These are phyloP conservation scores for Lasioglossum baleicum DNA, from an alignment of 1,140 invertebrate species.

Conservation along the genomic window DNA sequence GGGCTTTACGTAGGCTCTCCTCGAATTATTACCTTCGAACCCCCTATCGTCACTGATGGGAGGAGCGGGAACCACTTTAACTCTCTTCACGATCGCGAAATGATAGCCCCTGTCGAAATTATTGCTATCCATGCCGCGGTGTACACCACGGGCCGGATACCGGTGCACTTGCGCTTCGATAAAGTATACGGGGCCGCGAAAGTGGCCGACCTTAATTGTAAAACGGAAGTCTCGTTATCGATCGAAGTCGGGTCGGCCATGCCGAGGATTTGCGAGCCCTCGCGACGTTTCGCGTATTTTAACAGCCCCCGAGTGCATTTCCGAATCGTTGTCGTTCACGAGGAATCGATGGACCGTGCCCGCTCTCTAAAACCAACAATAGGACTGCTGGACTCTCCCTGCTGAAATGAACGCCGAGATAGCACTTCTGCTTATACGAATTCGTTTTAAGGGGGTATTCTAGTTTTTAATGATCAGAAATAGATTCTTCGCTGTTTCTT, in stretches of 20 bases:
- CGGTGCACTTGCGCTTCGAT: conserved; percentile 53
- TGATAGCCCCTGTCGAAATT: conserved; percentile 60
- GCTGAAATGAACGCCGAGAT: background rate
- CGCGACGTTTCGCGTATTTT: conserved; percentile 13
- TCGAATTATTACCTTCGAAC: conserved; percentile 42
- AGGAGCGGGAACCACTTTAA: conserved; percentile 40
- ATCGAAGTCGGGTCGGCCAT: conserved; percentile 45
- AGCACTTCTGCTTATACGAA: too few relatives aligned
- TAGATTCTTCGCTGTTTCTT: too few relatives aligned
- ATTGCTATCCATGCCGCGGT: conserved; percentile 56
- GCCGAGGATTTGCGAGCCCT: conserved; percentile 52
- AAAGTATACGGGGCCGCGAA: conserved; percentile 64
- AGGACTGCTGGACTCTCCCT: too few relatives aligned
- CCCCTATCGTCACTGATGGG: conserved; percentile 17
- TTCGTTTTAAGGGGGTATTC: too few relatives aligned
- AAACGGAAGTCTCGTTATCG: conserved; percentile 74
- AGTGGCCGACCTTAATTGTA: conserved; percentile 71
- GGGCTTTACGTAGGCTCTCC: conserved; percentile 12
- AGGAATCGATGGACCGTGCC: background rate
- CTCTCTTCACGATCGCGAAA: conserved; percentile 53
- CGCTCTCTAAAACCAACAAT: background rate
- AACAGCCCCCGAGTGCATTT: conserved; percentile 1
- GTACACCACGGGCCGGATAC: conserved; percentile 48
- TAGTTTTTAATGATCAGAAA: too few relatives aligned
- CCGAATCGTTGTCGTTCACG: background rate